phyloP scores from a whole-genome alignment of 2,113 vertebrate species.

The Excalfactoria chinensis region DNA sequence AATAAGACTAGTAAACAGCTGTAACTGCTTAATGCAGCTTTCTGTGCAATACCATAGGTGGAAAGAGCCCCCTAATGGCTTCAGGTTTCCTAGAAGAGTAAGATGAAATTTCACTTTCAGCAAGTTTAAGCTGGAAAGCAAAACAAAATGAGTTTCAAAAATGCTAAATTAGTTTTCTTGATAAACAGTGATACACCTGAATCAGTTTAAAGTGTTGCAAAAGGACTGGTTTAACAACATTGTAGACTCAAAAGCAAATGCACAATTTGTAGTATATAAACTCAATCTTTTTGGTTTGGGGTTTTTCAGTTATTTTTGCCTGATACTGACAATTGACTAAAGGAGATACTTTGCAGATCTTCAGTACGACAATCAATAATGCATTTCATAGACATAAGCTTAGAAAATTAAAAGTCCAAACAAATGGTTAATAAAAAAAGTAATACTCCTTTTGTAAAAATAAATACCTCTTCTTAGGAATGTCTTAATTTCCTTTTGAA shows the following conservation, averaged over 20 bases:
- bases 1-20: not conserved
- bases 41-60: conserved; percentile 59
- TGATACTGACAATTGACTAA: not conserved
- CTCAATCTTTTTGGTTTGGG: not conserved
- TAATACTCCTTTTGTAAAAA: not conserved
- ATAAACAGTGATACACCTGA: not conserved
- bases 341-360: not conserved
- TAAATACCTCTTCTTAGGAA: not conserved
- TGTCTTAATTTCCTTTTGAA: not conserved
- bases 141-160: not conserved
- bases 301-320: not conserved
- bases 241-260: not conserved
- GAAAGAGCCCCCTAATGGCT: conserved; percentile 82
- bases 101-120: not conserved
- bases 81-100: conserved; percentile 27
- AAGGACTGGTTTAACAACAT: not conserved
- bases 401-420: not conserved
- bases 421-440: not conserved
- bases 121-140: not conserved
- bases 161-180: not conserved
- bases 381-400: not conserved
- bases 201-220: not conserved
- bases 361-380: not conserved
- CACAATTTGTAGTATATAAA: not conserved
- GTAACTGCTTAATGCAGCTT: not conserved